Evolutionary conservation across 1,140 invertebrate species (phyloP).

Genomic region (Tetramorium alpestre): DNA sequence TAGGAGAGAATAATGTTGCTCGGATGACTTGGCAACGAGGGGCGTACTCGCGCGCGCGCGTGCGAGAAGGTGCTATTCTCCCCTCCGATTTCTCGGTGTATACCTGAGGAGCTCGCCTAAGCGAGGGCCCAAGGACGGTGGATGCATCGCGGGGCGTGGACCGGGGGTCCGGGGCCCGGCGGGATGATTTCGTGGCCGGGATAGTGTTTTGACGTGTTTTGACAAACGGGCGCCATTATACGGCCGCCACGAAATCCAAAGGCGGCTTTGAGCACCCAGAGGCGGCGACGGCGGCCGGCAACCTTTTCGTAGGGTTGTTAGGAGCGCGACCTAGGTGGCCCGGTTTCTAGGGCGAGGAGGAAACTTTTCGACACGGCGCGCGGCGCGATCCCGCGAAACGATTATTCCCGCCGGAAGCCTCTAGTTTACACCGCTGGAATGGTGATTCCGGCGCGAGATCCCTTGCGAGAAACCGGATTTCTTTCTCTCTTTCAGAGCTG

Average conservation of each 20-base stretch:
- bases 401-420: slow-evolving; percentile 66
- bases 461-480: slow-evolving; percentile 6
- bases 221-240: slow-evolving; percentile 85
- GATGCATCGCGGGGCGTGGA: slow-evolving; percentile 79
- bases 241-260: slow-evolving; percentile 69
- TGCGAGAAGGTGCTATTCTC: slow-evolving; percentile 37
- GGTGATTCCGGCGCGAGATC: slow-evolving; percentile 17
- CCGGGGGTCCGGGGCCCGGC: slow-evolving; percentile 48
- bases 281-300: slow-evolving; percentile 60
- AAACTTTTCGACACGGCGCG: neutral
- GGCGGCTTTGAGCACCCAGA: slow-evolving; percentile 75
- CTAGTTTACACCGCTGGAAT: slow-evolving; percentile 57
- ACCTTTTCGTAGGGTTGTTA: slow-evolving; percentile 29
- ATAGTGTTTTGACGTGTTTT: slow-evolving; percentile 85
- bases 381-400: slow-evolving; percentile 67
- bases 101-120: slow-evolving; percentile 64
- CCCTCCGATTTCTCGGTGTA: neutral
- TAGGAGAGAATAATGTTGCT: slow-evolving; percentile 72
- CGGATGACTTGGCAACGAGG: slow-evolving; percentile 71
- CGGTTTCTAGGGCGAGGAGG: slow-evolving; percentile 52
- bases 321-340: slow-evolving; percentile 79
- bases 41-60: slow-evolving; percentile 1
- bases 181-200: slow-evolving; percentile 73
- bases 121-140: slow-evolving; percentile 61
- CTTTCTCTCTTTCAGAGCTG: neutral